Conservation (phyloP, 2,888 invertebrate species). For the Pseudococcus viburni region DNA sequence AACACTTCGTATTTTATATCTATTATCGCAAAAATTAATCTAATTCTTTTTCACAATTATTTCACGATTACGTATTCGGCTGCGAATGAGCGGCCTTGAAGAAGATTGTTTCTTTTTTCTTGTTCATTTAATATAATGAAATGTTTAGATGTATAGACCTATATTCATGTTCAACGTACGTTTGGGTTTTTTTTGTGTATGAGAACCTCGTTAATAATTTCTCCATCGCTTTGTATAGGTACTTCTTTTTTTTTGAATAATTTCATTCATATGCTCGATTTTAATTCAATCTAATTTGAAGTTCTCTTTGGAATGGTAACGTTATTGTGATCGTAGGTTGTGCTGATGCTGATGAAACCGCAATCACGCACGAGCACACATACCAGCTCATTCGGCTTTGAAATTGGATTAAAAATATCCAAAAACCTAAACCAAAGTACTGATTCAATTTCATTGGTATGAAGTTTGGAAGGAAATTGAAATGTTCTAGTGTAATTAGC, state of each 20-base stretch:
- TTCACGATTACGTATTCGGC: constrained; percentile 33
- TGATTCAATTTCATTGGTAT: too few relatives aligned
- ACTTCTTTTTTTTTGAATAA: background rate
- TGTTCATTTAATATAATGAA: background rate
- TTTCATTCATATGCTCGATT: background rate
- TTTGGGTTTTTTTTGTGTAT: background rate
- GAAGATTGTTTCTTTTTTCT: constrained; percentile 11
- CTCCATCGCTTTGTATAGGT: background rate
- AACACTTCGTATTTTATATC: too few relatives aligned
- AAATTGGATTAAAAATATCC: background rate
- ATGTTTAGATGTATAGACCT: background rate
- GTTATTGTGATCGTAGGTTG: background rate
- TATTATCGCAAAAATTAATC: constrained; percentile 18
- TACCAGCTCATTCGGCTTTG: background rate
- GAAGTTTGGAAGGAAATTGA: too few relatives aligned
- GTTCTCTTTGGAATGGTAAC: background rate
- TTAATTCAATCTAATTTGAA: background rate
- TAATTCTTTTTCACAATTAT: constrained; percentile 46
- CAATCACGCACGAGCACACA: background rate
- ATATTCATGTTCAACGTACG: background rate
- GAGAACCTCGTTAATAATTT: background rate
- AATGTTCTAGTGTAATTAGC: too few relatives aligned
- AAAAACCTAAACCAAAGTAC: too few relatives aligned
- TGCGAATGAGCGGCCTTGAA: constrained; percentile 24
- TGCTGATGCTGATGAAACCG: background rate